Base-by-base conservation (phyloP, 2,113 vertebrate genomes). In the Thunnus maccoyii region DNA sequence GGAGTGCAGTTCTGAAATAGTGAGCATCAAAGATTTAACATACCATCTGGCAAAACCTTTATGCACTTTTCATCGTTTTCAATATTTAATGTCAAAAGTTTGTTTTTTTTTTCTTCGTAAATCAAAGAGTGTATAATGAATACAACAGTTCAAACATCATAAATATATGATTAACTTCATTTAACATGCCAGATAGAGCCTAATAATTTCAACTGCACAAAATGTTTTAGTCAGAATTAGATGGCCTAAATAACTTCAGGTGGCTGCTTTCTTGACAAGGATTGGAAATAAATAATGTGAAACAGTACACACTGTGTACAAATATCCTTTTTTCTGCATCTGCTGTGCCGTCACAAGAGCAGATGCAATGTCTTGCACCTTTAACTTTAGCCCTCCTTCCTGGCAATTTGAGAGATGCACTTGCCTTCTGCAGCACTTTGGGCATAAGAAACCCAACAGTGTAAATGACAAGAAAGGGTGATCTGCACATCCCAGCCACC, bases 401-500 rank as follows among this genome's bases (percentile, higher is more conserved):
- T 16, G 8, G 30, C 0, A n/a, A 48, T 75, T 70, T 68, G 16
- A 36, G 16, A 36, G 36, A 62, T 58, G 27, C 18, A 50, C 76
- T 87, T 90, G 86, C 84, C 92, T 90, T 91, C 85, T 93, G 88
- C 86, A 76, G 89, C 80, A 85, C 90, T 90, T 76, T 54, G 52
- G 79, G 70, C 47, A 56, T 51, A 63, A 81, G 74, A 84, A 78
- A 76, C 78, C 84, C 16, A 76, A 72, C 69, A 88, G 84, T 50
- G 55, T 54, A 83, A 89, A 83, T 54, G 72, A 79, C 74, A 64
- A 72, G 84, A 84, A 94, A 95, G 93, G 92, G 92, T 91, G 91
- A 92, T 89, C 94, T 94, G 94, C 94, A 93, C 93, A 91, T 68
- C 83, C 90, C 92, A 93, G 82, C 90, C 91, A 93, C 84, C 27